Conservation (phyloP, 2,888 invertebrate species). For the Drosophila barbarae region DNA sequence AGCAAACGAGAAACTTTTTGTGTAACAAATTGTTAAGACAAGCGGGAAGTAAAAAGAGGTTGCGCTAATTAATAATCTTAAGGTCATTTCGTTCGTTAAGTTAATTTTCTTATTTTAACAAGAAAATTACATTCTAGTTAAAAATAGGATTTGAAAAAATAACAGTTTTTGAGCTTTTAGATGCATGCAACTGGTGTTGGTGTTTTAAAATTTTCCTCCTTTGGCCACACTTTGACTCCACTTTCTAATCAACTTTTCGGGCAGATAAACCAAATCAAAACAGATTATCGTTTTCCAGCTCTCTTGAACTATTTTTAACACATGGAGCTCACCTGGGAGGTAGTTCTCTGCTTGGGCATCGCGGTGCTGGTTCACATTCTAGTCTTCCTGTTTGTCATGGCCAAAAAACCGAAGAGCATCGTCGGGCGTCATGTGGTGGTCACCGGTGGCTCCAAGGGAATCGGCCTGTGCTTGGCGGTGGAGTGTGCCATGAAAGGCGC, state of each 20-base stretch:
- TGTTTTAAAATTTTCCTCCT: not conserved
- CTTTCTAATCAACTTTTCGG: constrained; percentile 35
- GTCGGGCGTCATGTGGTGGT: constrained; percentile 85
- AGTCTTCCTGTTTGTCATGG: constrained; percentile 73
- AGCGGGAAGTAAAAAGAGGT: too few relatives aligned
- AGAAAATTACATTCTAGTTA: too few relatives aligned
- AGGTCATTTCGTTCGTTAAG: too few relatives aligned
- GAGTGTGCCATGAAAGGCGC: constrained; percentile 90
- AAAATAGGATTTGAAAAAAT: too few relatives aligned
- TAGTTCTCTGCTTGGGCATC: constrained; percentile 61
- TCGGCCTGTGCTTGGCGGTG: constrained; percentile 91
- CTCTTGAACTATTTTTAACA: not conserved
- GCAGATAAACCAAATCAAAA: not conserved
- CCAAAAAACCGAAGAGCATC: constrained; percentile 69
- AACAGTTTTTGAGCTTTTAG: not conserved
- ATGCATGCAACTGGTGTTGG: constrained; percentile 11
- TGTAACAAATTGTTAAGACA: too few relatives aligned
- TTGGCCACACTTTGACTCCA: constrained; percentile 22
- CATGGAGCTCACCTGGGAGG: constrained; percentile 72
- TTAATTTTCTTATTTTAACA: too few relatives aligned
- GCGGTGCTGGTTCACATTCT: constrained; percentile 70
- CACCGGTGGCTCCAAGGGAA: constrained; percentile 97
- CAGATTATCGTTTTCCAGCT: constrained; percentile 17
- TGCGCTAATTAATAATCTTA: too few relatives aligned
- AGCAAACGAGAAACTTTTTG: too few relatives aligned